Conservation (phyloP, 2,113 vertebrate genomes). For the Pseudonaja textilis region DNA sequence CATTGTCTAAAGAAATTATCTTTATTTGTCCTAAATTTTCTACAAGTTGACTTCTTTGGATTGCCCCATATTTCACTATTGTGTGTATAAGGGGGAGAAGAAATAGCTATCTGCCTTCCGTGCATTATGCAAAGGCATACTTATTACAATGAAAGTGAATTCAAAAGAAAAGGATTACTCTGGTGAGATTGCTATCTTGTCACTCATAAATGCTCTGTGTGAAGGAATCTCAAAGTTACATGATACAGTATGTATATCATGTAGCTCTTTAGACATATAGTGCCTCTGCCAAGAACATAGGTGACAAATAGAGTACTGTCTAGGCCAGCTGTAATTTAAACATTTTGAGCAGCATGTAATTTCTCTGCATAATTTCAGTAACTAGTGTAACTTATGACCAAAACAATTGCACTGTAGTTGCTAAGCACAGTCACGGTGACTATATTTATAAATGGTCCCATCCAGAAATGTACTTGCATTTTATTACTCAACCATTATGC, state of each 20-base stretch:
- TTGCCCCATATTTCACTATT: neutral
- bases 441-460: neutral
- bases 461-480: neutral
- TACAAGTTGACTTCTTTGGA: neutral
- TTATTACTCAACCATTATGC: neutral
- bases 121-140: too few relatives aligned
- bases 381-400: neutral
- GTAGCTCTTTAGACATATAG: neutral
- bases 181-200: neutral
- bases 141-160: neutral
- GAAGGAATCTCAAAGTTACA: neutral
- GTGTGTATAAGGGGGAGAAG: neutral
- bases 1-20: neutral
- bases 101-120: neutral
- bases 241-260: neutral
- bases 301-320: neutral
- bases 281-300: neutral
- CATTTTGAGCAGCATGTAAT: neutral
- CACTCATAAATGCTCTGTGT: neutral
- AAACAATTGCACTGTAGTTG: neutral
- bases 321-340: neutral
- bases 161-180: neutral
- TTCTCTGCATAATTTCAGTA: neutral
- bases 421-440: neutral
- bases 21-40: neutral